Conservation (phyloP, 2,797 vertebrate genomes). For the Gymnopithys bicolor region DNA sequence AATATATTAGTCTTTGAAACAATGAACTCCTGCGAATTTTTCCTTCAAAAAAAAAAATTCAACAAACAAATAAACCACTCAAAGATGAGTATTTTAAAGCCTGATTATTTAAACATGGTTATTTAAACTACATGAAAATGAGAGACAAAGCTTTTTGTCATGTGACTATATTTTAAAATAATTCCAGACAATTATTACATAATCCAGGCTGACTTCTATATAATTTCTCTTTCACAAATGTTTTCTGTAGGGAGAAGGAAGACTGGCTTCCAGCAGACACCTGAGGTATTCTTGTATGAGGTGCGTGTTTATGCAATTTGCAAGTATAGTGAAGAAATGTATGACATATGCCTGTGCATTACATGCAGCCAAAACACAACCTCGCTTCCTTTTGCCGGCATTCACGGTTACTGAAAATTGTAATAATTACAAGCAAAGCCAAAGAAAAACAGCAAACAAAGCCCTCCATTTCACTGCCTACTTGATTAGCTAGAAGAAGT, state of each 20-base stretch:
- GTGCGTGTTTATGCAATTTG: background rate
- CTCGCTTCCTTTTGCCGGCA: background rate
- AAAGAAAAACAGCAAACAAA: slow-evolving; percentile 22
- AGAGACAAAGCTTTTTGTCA: background rate
- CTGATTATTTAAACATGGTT: background rate
- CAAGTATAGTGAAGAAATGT: background rate
- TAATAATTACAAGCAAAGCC: background rate
- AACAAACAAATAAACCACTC: background rate
- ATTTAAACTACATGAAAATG: background rate
- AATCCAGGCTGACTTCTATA: background rate
- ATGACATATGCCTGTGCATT: background rate
- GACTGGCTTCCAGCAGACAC: background rate
- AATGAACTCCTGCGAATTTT: background rate
- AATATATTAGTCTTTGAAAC: background rate
- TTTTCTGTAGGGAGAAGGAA: background rate
- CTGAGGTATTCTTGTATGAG: slow-evolving; percentile 15
- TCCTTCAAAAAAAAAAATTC: background rate
- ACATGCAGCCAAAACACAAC: background rate
- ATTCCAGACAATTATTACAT: background rate
- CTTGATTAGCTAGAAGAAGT: background rate
- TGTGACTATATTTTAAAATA: background rate
- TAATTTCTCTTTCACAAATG: background rate
- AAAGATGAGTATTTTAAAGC: background rate
- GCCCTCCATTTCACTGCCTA: background rate
- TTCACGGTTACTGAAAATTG: background rate